Conservation (phyloP, 2,888 invertebrate species). For the Amblyteles armatorius region DNA sequence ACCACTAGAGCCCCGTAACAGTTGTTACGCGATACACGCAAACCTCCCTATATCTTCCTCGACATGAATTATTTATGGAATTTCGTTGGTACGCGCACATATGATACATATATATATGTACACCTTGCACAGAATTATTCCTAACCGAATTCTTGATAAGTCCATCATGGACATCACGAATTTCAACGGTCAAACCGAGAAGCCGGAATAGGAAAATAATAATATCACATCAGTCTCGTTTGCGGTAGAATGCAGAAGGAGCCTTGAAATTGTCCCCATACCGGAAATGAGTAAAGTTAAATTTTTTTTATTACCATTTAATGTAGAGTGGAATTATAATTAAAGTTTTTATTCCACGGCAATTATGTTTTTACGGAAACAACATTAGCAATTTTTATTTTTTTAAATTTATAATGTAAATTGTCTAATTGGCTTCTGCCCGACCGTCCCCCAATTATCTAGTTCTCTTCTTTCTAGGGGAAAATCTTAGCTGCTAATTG, state of each 20-base stretch:
- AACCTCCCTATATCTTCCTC: conserved; percentile 51
- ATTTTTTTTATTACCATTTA: too few species aligned
- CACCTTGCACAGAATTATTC: conserved; percentile 34
- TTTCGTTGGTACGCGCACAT: conserved; percentile 56
- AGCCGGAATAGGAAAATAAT: neutral
- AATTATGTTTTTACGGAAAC: too few species aligned
- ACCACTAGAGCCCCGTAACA: conserved; percentile 48
- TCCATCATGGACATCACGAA: neutral
- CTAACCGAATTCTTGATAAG: conserved; percentile 17
- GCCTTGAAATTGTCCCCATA: neutral
- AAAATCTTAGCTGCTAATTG: conserved; percentile 38
- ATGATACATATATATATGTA: neutral
- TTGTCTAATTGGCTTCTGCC: too few species aligned
- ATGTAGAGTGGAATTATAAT: too few species aligned
- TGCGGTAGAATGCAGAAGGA: neutral
- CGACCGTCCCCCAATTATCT: neutral
- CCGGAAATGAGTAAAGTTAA: too few species aligned
- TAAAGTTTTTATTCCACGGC: too few species aligned
- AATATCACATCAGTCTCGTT: neutral
- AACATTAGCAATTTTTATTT: too few species aligned
- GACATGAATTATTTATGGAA: conserved; percentile 67
- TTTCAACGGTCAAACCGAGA: neutral
- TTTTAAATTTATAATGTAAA: too few species aligned
- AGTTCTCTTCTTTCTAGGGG: neutral
- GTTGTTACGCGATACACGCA: conserved; percentile 68